These are phyloP conservation scores for Drosophila auraria DNA, from an alignment of 1,140 invertebrate species.

Conservation along the genomic window DNA sequence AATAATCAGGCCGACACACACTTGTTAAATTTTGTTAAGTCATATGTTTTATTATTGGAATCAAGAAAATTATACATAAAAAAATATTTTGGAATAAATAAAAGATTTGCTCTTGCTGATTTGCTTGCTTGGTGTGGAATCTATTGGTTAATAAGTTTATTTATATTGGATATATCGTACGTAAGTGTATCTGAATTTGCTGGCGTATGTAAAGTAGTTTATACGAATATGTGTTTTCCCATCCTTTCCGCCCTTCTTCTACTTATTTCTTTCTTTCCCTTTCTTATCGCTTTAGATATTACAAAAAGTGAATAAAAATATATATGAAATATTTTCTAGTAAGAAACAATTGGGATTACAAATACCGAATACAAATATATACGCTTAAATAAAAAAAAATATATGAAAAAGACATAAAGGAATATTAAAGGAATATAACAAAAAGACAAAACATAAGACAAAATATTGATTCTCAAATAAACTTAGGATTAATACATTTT, in stretches of 20 bases:
- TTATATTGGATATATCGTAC: conserved; percentile 45
- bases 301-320: conserved; percentile 62
- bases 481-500: conserved; percentile 63
- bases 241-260: conserved; percentile 36
- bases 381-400: conserved; percentile 27
- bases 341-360: conserved; percentile 48
- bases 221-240: conserved; percentile 65
- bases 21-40: conserved; percentile 25
- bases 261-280: background rate
- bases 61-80: conserved; percentile 46
- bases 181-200: conserved; percentile 46
- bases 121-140: conserved; percentile 44
- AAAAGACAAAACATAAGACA: conserved; percentile 61
- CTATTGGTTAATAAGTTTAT: conserved; percentile 72
- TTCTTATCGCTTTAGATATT: conserved; percentile 36
- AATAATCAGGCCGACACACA: conserved; percentile 15
- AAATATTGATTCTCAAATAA: conserved; percentile 65
- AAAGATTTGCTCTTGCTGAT: conserved; percentile 32
- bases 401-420: conserved; percentile 29
- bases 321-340: conserved; percentile 50
- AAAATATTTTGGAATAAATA: conserved; percentile 40
- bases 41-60: conserved; percentile 49
- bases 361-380: conserved; percentile 28
- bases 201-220: conserved; percentile 47
- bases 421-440: conserved; percentile 21